A percentile compares a stretch with the other conserved stretches of the same genome.
Conservation (phyloP, 2,113 vertebrate species). For the Sander lucioperca region DNA sequence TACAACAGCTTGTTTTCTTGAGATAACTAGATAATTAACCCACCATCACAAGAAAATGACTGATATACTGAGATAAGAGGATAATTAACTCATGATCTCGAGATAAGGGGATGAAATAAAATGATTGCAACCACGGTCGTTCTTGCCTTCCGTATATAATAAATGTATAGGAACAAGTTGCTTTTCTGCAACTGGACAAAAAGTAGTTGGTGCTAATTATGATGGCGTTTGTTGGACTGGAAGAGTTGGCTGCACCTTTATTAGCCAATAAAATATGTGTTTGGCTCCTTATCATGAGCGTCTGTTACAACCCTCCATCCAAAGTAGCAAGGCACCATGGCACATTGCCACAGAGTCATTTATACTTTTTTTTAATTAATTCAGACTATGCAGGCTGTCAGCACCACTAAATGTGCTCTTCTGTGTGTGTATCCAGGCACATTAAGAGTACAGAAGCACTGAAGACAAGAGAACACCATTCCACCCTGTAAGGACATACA, state of each 20-base stretch:
- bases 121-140: background rate
- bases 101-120: slow-evolving; percentile 14
- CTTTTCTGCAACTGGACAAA: slow-evolving; percentile 11
- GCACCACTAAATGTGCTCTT: slow-evolving; percentile 19
- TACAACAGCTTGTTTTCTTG: slow-evolving; percentile 8
- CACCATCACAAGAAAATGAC: background rate
- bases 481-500: slow-evolving; percentile 71
- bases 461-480: slow-evolving; percentile 69
- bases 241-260: slow-evolving; percentile 18
- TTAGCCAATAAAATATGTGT: slow-evolving; percentile 30
- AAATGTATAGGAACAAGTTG: slow-evolving; percentile 6
- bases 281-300: slow-evolving; percentile 18
- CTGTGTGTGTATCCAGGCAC: slow-evolving; percentile 68
- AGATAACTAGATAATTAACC: background rate
- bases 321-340: slow-evolving; percentile 12
- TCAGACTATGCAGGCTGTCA: background rate
- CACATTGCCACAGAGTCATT: slow-evolving; percentile 21
- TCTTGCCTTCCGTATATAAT: background rate
- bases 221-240: slow-evolving; percentile 10
- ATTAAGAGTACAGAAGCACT: slow-evolving; percentile 81
- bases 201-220: slow-evolving; percentile 10
- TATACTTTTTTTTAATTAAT: background rate
- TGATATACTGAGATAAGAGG: slow-evolving; percentile 7
- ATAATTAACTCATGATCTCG: slow-evolving; percentile 1
- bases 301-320: slow-evolving; percentile 23